Evolutionary conservation across 2,797 vertebrate species (phyloP).

Genomic region (Todus mexicanus): DNA sequence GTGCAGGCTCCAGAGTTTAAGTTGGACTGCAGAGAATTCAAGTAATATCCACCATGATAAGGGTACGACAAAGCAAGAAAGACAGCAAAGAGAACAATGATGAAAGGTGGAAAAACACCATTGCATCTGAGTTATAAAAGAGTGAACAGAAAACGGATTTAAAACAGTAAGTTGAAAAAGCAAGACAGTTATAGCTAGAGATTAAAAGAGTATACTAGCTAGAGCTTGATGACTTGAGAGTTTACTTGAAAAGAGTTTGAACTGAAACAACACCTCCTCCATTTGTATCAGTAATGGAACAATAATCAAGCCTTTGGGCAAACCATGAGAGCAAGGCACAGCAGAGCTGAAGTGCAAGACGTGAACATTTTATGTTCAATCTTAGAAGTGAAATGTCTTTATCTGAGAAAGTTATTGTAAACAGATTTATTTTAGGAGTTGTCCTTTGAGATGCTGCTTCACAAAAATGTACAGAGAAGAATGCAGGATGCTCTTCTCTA

Average conservation of each 20-base stretch:
- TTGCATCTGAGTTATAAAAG: neutral
- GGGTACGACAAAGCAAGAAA: neutral
- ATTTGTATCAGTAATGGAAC: conserved; percentile 17
- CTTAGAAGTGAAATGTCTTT: conserved; percentile 15
- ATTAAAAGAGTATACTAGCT: neutral
- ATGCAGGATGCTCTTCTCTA: neutral
- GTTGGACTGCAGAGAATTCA: neutral
- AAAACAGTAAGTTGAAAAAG: neutral
- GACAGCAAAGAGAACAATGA: neutral
- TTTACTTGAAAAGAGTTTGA: neutral
- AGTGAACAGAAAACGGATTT: neutral
- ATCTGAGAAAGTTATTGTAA: neutral
- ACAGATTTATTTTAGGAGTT: conserved; percentile 33
- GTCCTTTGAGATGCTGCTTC: conserved; percentile 8
- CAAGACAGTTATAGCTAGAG: neutral
- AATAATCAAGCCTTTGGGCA: conserved; percentile 10
- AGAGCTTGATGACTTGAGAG: neutral
- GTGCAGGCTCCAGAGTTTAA: neutral
- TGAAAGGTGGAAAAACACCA: neutral
- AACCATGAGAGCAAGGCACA: neutral
- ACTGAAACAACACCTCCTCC: conserved; percentile 8
- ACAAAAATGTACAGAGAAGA: neutral
- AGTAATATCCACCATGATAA: neutral
- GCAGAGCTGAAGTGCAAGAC: neutral
- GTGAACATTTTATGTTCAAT: neutral